These are phyloP conservation scores for Varanus komodoensis DNA, from an alignment of 2,113 vertebrate species.

Conservation along the genomic window DNA sequence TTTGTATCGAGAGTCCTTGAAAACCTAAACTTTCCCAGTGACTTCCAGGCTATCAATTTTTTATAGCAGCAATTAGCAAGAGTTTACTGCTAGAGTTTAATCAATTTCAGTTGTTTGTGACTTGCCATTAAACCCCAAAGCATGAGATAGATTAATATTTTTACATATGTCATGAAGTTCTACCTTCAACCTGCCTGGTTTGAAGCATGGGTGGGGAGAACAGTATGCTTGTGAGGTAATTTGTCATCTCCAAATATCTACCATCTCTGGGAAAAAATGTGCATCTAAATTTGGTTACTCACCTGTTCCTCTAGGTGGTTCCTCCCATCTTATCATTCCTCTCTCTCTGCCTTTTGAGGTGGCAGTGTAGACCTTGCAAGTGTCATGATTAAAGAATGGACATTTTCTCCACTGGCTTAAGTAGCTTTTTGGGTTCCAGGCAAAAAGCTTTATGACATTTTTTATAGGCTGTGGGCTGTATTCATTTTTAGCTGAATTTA, in stretches of 20 bases:
- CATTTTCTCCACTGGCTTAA: not conserved
- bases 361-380: not conserved
- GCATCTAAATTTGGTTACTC: not conserved
- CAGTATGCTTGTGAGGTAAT: not conserved
- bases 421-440: not conserved
- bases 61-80: not conserved
- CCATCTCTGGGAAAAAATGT: slow-evolving; percentile 30
- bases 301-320: not conserved
- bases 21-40: not conserved
- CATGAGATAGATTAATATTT: not conserved
- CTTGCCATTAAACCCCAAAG: not conserved
- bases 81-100: not conserved
- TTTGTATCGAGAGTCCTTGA: not conserved
- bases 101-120: not conserved
- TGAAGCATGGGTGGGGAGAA: not conserved
- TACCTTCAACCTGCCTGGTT: not conserved
- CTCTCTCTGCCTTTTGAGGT: not conserved
- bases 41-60: not conserved
- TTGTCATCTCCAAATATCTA: slow-evolving; percentile 19
- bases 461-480: no score
- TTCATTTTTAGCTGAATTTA: no score
- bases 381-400: not conserved
- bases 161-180: not conserved
- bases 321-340: slow-evolving; percentile 49
- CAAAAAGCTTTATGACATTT: not conserved